phyloP scores from a whole-genome alignment of 2,113 vertebrate species.

The Carettochelys insculpta region DNA sequence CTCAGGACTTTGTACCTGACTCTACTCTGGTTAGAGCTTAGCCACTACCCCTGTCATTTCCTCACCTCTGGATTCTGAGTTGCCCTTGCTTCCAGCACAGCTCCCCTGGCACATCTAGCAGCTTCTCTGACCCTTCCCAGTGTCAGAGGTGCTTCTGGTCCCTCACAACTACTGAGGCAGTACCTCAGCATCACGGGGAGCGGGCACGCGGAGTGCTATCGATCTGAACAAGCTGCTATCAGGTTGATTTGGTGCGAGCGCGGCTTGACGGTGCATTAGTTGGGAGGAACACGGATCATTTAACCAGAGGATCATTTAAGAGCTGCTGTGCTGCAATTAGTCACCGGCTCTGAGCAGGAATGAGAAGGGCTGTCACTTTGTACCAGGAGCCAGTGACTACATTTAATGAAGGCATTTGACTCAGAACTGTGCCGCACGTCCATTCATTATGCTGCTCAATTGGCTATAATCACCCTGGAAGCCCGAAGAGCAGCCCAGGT shows the following conservation, averaged over 20 bases:
- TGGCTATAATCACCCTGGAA: neutral
- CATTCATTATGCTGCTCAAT: slow-evolving; percentile 39
- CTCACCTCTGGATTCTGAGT: neutral
- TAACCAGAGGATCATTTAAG: slow-evolving; percentile 69
- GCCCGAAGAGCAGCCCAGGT: neutral
- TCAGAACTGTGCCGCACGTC: neutral
- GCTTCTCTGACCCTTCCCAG: neutral
- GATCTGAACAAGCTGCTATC: slow-evolving; percentile 56
- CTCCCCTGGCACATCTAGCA: neutral
- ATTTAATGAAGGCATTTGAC: slow-evolving; percentile 51
- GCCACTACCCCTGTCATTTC: neutral
- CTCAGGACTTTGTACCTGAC: neutral
- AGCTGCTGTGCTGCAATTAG: slow-evolving; percentile 67
- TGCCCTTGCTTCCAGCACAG: neutral
- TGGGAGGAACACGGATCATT: slow-evolving; percentile 62
- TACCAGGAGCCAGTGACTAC: slow-evolving; percentile 44
- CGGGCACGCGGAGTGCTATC: neutral
- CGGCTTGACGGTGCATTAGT: slow-evolving; percentile 59
- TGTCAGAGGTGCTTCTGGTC: neutral
- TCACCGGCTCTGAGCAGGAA: slow-evolving; percentile 45
- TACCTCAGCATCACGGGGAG: neutral
- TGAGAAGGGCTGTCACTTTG: slow-evolving; percentile 42
- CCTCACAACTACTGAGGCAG: neutral
- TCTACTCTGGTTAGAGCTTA: neutral
- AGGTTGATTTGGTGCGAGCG: slow-evolving; percentile 54